These are phyloP conservation scores for Rhabdomys pumilio DNA, from an alignment of 2,797 vertebrate species.

Conservation along the genomic window DNA sequence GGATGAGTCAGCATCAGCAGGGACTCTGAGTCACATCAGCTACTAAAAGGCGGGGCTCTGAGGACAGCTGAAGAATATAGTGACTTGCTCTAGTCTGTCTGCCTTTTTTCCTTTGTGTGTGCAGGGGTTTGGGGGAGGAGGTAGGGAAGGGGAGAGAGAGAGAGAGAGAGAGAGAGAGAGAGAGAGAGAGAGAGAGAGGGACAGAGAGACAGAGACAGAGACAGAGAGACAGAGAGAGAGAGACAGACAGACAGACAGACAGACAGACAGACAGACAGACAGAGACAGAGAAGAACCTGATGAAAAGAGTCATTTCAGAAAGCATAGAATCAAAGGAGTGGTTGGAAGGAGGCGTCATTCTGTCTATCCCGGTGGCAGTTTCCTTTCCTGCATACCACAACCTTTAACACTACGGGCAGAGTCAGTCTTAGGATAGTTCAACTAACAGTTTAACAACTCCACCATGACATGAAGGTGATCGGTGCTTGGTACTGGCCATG, in stretches of 20 bases:
- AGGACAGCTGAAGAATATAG: background rate
- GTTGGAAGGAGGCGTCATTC: background rate
- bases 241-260: background rate
- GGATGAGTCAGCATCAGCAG: background rate
- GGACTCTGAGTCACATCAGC: slow-evolving; percentile 34
- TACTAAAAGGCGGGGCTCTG: background rate
- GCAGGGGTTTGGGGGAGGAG: background rate
- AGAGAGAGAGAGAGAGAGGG: too few relatives aligned
- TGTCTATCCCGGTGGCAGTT: background rate
- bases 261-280: too few relatives aligned
- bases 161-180: too few relatives aligned
- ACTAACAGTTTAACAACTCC: background rate
- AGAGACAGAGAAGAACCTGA: background rate
- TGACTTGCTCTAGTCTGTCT: background rate
- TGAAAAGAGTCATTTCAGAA: slow-evolving; percentile 53
- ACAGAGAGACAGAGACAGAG: too few relatives aligned
- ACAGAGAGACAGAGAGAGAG: rapidly evolving
- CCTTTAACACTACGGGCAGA: background rate
- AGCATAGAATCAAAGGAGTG: background rate
- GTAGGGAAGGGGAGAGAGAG: too few relatives aligned
- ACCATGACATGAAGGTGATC: background rate
- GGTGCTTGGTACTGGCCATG: background rate
- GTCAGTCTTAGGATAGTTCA: background rate
- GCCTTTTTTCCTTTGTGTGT: background rate
- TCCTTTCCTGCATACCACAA: background rate